Percentiles rank a stretch among this genome's conserved stretches.
Conservation (phyloP, 1,140 invertebrate genomes). For the Scaptomyza pallida region DNA sequence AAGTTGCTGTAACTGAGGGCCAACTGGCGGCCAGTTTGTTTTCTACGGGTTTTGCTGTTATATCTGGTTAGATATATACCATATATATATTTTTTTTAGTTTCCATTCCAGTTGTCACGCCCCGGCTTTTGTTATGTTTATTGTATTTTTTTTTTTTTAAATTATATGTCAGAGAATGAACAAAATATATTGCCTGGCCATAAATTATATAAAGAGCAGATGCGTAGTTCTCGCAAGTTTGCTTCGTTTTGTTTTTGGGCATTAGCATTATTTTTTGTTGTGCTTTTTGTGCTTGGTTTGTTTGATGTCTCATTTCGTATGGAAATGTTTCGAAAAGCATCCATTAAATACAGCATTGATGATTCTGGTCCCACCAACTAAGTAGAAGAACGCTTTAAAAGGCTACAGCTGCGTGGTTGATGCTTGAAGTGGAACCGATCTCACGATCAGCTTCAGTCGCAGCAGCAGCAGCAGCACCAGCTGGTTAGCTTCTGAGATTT, state of each 20-base stretch:
- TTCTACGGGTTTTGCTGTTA: background rate
- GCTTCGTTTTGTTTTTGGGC: slow-evolving; percentile 12
- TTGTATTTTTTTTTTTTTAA: slow-evolving; percentile 64
- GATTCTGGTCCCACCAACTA: background rate
- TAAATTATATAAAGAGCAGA: slow-evolving; percentile 53
- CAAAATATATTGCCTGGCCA: slow-evolving; percentile 28
- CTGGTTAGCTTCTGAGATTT: slow-evolving; percentile 12
- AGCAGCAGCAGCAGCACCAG: slow-evolving; percentile 12
- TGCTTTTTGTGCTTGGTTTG: background rate
- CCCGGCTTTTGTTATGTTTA: slow-evolving; percentile 55
- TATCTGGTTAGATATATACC: slow-evolving; percentile 7
- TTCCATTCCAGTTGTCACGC: slow-evolving; percentile 56
- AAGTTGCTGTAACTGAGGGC: slow-evolving; percentile 42
- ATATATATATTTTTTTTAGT: no score
- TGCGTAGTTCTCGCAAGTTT: slow-evolving; percentile 44
- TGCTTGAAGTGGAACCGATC: background rate
- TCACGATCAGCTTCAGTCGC: background rate
- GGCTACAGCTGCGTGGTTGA: slow-evolving; percentile 36
- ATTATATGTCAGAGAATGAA: slow-evolving; percentile 44
- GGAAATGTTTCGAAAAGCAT: slow-evolving; percentile 44
- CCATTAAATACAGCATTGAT: slow-evolving; percentile 26
- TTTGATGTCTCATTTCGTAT: slow-evolving; percentile 27
- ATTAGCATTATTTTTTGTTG: slow-evolving; percentile 46
- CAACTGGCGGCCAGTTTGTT: slow-evolving; percentile 28
- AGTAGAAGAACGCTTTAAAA: slow-evolving; percentile 23